A percentile compares a stretch with the other conserved stretches of the same genome.
phyloP scores from a whole-genome alignment of 2,797 vertebrate genomes.

The Ambastaia sidthimunki region DNA sequence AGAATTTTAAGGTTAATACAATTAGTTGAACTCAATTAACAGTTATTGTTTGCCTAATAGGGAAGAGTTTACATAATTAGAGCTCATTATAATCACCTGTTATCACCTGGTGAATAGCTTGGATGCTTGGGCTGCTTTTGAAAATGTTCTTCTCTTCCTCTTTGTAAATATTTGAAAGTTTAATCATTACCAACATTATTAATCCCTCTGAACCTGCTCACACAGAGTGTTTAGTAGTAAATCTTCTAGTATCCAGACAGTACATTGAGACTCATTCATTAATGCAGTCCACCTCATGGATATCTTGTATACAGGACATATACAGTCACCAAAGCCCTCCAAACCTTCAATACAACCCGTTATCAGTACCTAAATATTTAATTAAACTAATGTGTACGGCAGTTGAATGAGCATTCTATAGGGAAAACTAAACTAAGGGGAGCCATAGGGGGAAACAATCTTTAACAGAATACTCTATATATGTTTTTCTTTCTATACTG shows the following conservation, averaged over 20 bases:
- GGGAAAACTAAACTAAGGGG: too few species aligned
- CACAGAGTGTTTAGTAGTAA: not conserved
- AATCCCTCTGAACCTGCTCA: not conserved
- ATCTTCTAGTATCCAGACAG: not conserved
- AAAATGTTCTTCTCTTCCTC: not conserved
- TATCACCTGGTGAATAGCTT: not conserved
- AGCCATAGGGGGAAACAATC: too few species aligned
- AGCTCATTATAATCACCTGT: conserved; percentile 2
- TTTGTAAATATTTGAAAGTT: not conserved
- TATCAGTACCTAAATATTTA: too few species aligned
- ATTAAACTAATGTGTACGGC: too few species aligned
- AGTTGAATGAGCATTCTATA: too few species aligned
- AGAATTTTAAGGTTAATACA: not conserved
- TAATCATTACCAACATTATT: not conserved
- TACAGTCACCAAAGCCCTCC: too few species aligned
- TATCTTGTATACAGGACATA: too few species aligned
- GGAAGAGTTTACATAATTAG: conserved; percentile 10
- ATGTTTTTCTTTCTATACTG: too few species aligned
- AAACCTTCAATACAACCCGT: too few species aligned
- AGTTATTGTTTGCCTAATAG: conserved; percentile 17
- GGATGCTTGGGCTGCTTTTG: not conserved
- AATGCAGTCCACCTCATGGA: not conserved
- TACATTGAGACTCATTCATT: not conserved
- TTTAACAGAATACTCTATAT: too few species aligned
- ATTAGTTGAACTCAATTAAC: conserved; percentile 20